Evolutionary conservation across 2,113 vertebrate species (phyloP).

Genomic region (Penelope pileata): DNA sequence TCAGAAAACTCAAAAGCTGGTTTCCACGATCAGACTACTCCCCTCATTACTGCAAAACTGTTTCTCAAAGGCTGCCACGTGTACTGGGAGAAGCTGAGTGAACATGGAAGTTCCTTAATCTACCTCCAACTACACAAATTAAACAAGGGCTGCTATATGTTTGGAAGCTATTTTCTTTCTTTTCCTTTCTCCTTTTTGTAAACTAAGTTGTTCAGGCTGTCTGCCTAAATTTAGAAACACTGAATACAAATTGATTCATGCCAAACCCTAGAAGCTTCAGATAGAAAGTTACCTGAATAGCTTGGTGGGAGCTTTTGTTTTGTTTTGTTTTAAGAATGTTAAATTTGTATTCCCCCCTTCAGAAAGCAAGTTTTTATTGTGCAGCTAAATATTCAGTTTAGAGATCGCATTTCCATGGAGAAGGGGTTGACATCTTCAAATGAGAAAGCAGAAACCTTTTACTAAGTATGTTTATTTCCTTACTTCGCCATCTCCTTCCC

Average conservation of each 20-base stretch:
- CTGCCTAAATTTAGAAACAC: neutral
- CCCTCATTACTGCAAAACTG: neutral
- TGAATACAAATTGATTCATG: neutral
- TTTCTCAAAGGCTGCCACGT: neutral
- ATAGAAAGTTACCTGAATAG: neutral
- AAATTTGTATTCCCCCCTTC: neutral
- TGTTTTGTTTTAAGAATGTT: neutral
- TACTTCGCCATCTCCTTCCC: neutral
- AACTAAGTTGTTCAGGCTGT: neutral
- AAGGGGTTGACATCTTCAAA: neutral
- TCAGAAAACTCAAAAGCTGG: neutral
- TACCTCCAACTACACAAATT: neutral
- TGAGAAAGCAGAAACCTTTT: neutral
- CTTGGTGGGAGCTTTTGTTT: fast-evolving
- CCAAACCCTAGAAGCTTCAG: neutral
- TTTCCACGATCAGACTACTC: neutral
- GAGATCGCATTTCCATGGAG: neutral
- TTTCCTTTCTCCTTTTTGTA: neutral
- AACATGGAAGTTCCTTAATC: neutral
- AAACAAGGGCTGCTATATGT: neutral
- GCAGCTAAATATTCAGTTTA: neutral
- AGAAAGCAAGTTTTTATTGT: neutral
- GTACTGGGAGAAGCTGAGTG: neutral
- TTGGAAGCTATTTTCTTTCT: neutral
- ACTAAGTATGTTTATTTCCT: neutral